phyloP scores from a whole-genome alignment of 2,113 vertebrate genomes.

The Pteropus alecto region DNA sequence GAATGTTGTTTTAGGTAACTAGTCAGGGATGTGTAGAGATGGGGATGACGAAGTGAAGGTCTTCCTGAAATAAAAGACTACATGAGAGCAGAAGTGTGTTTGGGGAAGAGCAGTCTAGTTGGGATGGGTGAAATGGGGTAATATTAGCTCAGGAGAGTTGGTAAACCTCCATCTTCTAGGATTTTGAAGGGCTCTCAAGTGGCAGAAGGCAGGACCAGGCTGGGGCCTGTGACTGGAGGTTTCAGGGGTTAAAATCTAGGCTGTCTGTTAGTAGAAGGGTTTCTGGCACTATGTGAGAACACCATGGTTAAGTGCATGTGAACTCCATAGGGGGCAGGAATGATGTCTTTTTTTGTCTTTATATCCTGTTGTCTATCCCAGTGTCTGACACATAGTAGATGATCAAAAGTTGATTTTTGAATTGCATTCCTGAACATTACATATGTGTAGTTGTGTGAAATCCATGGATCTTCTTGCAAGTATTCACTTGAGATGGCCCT shows the following conservation, averaged over 20 bases:
- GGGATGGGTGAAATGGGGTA: not conserved
- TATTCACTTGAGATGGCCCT: not conserved
- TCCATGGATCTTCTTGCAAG: not conserved
- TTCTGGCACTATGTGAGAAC: not conserved
- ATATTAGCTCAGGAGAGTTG: not conserved
- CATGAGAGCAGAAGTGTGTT: not conserved
- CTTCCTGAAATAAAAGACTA: not conserved
- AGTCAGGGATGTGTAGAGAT: not conserved
- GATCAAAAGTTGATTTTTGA: constrained; percentile 32
- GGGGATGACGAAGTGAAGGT: not conserved
- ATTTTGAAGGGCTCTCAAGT: not conserved
- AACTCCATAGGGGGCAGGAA: not conserved
- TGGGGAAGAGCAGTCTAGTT: not conserved
- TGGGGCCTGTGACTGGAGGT: not conserved
- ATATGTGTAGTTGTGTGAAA: not conserved
- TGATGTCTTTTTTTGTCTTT: not conserved
- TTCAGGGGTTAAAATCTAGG: not conserved
- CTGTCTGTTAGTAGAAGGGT: not conserved
- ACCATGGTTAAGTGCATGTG: not conserved
- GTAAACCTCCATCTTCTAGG: not conserved
- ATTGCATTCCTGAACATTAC: not conserved
- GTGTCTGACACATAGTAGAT: not conserved
- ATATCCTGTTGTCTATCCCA: not conserved
- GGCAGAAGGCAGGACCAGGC: not conserved
- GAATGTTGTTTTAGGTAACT: not conserved